Base-by-base conservation (phyloP, 2,888 invertebrate genomes). In the Diabrotica balteata region DNA sequence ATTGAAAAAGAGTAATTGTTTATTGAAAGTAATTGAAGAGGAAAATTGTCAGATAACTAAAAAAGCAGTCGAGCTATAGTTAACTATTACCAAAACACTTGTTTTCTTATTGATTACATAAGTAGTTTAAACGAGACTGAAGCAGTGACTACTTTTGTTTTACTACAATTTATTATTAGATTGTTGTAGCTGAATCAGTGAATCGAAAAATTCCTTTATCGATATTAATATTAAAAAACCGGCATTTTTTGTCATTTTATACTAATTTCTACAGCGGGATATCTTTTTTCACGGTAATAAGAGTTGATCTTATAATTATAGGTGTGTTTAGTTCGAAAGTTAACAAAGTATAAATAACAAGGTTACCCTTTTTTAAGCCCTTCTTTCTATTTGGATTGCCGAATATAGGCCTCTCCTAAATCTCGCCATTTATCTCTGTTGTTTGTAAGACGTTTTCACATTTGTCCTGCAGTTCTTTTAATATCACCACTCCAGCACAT, bases 71-170 rank as follows among this genome's bases (percentile, higher is more conserved):
- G 43, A 55, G 43, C 55, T 55, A 11, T 55, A 55, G 43, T 9
- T 47, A 32, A 47, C 10, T 47, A 55, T 55, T 55, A 45, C 8
- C 17, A 8, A 55, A 55, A 11, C 11, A 8, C 11, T 51, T 45
- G 49, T 63, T 44, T 63, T 63, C 63, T 45, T 42, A 44, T 57
- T 57, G 63, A 57, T 63, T 63, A 43, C 50, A 42, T 63, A 57
- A 63, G 50, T 63, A 45, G 57, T 57, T 55, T 63, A 55, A 63
- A 63, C 62, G 62, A 55, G 49, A 63, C 49, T 46, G 54, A 63
- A 63, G 43, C 62, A 43, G 45, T 54, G 47, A 54, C 17, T 62
- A 62, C 17, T 43, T 47, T 62, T 32, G 17, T 55, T 63, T 57
- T 63, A 42, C 49, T 49, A 11, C 63, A 49, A 50, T 63, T 57